Percentiles rank a stretch among this genome's conserved stretches.
phyloP scores from a whole-genome alignment of 2,113 vertebrate species.

The Catharus minimus region DNA sequence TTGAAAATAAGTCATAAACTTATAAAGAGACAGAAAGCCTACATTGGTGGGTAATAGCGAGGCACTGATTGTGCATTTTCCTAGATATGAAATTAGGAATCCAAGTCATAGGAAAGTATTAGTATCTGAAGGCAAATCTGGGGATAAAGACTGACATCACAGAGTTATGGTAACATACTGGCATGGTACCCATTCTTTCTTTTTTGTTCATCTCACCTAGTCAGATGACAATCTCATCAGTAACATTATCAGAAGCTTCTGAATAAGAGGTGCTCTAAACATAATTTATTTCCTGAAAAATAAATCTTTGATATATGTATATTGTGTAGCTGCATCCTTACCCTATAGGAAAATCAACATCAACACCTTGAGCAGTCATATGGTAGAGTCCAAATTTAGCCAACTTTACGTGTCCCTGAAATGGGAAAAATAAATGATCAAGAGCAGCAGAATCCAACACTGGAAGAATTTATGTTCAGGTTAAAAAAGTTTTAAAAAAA shows the following conservation, averaged over 20 bases:
- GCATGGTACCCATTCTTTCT: neutral
- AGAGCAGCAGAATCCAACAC: neutral
- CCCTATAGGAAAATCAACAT: slow-evolving; percentile 98
- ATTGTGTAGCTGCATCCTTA: slow-evolving; percentile 63
- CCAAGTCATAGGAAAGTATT: neutral
- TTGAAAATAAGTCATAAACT: neutral
- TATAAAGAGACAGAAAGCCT: neutral
- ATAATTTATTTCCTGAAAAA: neutral
- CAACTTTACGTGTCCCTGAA: slow-evolving; percentile 90
- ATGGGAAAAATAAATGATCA: neutral
- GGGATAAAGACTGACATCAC: neutral
- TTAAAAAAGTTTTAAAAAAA: neutral
- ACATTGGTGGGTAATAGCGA: accelerated
- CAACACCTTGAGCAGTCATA: slow-evolving; percentile 94
- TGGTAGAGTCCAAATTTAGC: slow-evolving; percentile 97
- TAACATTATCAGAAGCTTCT: neutral
- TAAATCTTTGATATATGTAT: neutral
- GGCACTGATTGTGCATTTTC: neutral
- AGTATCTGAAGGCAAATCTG: neutral
- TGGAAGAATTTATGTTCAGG: neutral
- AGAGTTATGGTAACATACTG: neutral
- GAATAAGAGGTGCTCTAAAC: neutral
- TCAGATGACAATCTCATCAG: neutral
- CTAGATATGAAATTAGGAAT: neutral
- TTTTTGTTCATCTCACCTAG: neutral